Base-by-base conservation (phyloP, 2,888 invertebrate genomes). In the Coleophora deauratella region DNA sequence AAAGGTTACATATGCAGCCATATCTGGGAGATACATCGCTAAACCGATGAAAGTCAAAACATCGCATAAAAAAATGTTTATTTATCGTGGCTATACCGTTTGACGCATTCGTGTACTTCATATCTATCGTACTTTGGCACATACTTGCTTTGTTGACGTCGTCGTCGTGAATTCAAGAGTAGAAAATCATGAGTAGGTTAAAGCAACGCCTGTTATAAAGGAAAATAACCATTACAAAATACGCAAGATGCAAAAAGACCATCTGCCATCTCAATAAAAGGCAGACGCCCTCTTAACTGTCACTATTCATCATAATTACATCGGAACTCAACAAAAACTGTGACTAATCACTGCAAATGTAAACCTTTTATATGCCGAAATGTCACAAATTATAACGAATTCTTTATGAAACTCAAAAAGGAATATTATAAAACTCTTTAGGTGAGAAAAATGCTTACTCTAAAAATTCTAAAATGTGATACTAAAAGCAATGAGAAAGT, bases 41-140 rank as follows among this genome's bases (percentile, higher is more conserved):
- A 71, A 62, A 62, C 64, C 60, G 63, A 75, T 70, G 72, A 77
- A 75, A 75, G 71, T 73, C 66, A 67, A 69, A 73, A 72, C 67
- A 72, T 55, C 51, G 52, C 56, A 21, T 21, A 21, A 55, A 63
- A 57, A 54, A 57, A 57, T 57, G 51, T 43, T 44, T 33, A 36
- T 34, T 28, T 27, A 28, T 35, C 27, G 12, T 33, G 27, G 3
- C 15, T 9, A 9, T 13, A 13, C 12, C 21, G 21, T 21, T 21
- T 21, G 21, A 21, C 21, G 21, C 21, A 21, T 21, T 21, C 21
- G 21, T 6, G 21, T 6, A 21, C 21, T 21, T 21, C 21, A 21
- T 21, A 21, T 21, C 21, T 21, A 21, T 21, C 21, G 21, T 21
- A 21, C 21, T 21, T 21, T 21, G 6, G 21, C 3, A 21, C 21